Conservation (phyloP, 2,888 invertebrate genomes). For the Lordiphosa fenestrarum region DNA sequence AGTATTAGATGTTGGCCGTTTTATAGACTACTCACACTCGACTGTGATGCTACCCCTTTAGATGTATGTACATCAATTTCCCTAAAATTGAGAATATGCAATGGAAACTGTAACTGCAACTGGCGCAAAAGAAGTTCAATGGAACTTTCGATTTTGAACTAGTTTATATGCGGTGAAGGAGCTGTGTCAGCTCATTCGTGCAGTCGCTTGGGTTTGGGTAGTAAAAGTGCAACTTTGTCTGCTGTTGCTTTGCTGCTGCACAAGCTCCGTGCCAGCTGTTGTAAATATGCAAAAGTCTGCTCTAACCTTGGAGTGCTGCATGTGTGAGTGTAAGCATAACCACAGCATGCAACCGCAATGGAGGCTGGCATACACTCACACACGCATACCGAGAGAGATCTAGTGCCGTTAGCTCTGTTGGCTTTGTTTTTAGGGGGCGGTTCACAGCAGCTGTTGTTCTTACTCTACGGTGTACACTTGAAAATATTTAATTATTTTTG, state of each 20-base stretch:
- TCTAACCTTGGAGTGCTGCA: conserved; percentile 23
- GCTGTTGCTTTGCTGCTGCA: conserved; percentile 33
- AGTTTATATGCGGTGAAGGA: conserved; percentile 15
- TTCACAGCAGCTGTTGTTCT: conserved; percentile 58
- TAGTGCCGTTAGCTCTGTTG: conserved; percentile 26
- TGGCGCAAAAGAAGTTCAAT: conserved; percentile 15
- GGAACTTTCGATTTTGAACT: conserved; percentile 37
- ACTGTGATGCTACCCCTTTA: too few relatives aligned
- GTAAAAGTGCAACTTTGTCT: conserved; percentile 69
- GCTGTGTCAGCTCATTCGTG: conserved; percentile 30
- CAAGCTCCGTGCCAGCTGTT: conserved; percentile 10
- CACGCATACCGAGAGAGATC: conserved; percentile 10
- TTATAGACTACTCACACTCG: too few relatives aligned
- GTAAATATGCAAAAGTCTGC: conserved; percentile 27
- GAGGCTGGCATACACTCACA: conserved; percentile 20
- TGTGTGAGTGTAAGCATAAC: conserved; percentile 26
- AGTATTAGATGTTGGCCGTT: too few relatives aligned
- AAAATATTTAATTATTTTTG: too few relatives aligned
- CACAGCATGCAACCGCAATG: conserved; percentile 46
- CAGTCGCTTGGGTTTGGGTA: conserved; percentile 32
- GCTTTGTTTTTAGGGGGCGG: conserved; percentile 28
- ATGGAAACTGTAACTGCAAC: background rate
- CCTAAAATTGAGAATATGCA: conserved; percentile 11
- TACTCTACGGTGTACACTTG: conserved; percentile 24
- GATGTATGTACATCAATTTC: conserved; percentile 9